Evolutionary conservation across 2,797 vertebrate genomes (phyloP), one percentile per base, ranked within the genome.

Genomic region (Crax fasciolata): DNA sequence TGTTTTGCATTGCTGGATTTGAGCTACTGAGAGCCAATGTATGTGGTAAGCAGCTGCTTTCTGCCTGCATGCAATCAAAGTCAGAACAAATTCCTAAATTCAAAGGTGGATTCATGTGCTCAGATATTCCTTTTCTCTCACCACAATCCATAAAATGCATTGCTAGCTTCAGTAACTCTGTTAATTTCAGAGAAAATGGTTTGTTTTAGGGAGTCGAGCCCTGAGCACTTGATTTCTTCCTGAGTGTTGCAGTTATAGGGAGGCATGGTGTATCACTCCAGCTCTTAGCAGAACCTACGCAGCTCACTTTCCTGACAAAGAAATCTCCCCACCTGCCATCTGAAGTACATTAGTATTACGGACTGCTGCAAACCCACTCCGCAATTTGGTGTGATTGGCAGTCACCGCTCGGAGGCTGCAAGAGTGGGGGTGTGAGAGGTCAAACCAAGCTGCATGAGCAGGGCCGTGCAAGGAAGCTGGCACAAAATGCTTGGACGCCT

Each of bases 1-100:
- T 94, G 81, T 80, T 95, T 97, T 87, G 32, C 78, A 20, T 92
- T 41, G 35, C 74, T 83, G 43, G 62, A 19, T 93, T 89, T 87
- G 54, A 92, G 74, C 44, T 87, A 44, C 71, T 52, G 77, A 68
- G 83, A 92, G 35, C 52, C 94, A 78, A 89, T 59, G 55, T 62
- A 48, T 81, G 58, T 39, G 58, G 57, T 84, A 48, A 96, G 83
- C 81, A 57, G 35, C n/a, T 65, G 6, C 32, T 67, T 94, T 89
- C 94, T 84, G 66, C 88, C 76, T 77, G 39, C 2, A 3, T 4
- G 1, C 71, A 59, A 1, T 74, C 38, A 52, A 85, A 87, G 83
- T 73, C 48, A 17, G 73, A 44, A 62, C 46, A 46, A 84, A 76
- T 59, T 73, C 43, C n/a, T 74, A 38, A 91, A 79, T 80, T 90